These are phyloP conservation scores for Rousettus leschenaultii DNA, from an alignment of 2,113 vertebrate genomes.

Conservation along the genomic window DNA sequence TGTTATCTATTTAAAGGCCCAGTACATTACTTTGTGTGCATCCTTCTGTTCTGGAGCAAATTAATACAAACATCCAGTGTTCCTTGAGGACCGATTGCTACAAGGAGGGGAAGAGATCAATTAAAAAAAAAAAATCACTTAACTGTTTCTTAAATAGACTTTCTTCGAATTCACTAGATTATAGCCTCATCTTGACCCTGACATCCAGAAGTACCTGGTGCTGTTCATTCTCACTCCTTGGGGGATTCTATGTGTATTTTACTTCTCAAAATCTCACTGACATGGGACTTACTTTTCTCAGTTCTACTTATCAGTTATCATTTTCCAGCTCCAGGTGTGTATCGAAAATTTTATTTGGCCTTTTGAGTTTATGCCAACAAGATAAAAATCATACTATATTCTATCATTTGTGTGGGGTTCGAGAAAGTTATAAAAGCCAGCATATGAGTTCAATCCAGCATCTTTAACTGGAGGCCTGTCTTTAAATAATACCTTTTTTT, in stretches of 20 bases:
- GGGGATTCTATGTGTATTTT: background rate
- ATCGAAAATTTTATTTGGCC: background rate
- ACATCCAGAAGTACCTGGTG: background rate
- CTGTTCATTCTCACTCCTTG: background rate
- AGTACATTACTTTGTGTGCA: background rate
- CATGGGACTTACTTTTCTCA: background rate
- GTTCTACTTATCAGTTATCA: background rate
- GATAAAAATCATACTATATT: background rate
- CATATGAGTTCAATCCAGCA: background rate
- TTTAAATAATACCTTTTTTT: background rate
- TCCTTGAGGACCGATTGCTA: background rate
- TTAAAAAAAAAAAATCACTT: background rate
- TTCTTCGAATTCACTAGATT: background rate
- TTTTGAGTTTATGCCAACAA: background rate
- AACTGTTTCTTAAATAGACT: background rate
- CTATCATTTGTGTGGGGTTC: background rate
- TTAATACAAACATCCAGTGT: background rate
- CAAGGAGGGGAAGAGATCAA: background rate
- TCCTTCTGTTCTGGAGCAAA: background rate
- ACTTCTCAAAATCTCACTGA: background rate
- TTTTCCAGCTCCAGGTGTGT: background rate
- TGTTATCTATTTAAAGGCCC: background rate
- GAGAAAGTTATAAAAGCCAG: background rate
- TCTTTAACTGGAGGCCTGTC: background rate
- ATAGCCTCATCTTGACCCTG: background rate